Conservation (phyloP, 2,113 vertebrate genomes). For the Mionectes macconnelli region DNA sequence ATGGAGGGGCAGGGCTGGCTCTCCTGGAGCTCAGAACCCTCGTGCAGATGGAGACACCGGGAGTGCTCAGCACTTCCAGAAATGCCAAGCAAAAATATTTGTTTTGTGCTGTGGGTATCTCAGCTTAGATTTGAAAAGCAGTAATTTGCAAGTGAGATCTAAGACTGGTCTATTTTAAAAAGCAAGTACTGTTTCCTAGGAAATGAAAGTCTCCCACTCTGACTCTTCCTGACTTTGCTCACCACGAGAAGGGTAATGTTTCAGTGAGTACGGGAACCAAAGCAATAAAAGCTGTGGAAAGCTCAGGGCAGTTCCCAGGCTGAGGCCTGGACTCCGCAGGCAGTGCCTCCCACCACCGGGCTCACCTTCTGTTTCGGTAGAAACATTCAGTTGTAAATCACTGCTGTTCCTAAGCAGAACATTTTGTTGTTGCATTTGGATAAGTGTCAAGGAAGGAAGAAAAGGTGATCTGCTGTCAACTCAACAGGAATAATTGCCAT, state of each 20-base stretch:
- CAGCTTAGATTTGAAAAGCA: background rate
- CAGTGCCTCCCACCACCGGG: background rate
- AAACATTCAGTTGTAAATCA: slow-evolving; percentile 37
- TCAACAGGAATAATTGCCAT: slow-evolving; percentile 54
- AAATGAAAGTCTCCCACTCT: background rate
- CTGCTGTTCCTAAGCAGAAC: slow-evolving; percentile 30
- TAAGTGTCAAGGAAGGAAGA: slow-evolving; percentile 63
- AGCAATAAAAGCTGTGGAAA: slow-evolving; percentile 8
- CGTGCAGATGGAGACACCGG: background rate
- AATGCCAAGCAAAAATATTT: background rate
- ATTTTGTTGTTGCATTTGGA: slow-evolving; percentile 50
- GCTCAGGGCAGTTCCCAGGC: background rate
- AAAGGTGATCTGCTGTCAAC: slow-evolving; percentile 62
- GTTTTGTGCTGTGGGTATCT: background rate
- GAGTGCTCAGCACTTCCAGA: background rate
- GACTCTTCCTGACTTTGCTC: background rate
- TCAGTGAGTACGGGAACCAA: background rate
- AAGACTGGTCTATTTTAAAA: background rate
- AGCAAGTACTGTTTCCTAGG: background rate
- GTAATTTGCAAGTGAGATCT: background rate
- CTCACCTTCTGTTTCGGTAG: background rate
- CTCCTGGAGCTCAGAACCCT: background rate
- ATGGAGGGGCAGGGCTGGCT: background rate
- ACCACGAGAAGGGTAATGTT: background rate
- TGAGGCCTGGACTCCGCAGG: background rate